A percentile compares a stretch with the other conserved stretches of the same genome.
Evolutionary conservation across 2,888 invertebrate species (phyloP).

Genomic region (Prosapia bicincta): DNA sequence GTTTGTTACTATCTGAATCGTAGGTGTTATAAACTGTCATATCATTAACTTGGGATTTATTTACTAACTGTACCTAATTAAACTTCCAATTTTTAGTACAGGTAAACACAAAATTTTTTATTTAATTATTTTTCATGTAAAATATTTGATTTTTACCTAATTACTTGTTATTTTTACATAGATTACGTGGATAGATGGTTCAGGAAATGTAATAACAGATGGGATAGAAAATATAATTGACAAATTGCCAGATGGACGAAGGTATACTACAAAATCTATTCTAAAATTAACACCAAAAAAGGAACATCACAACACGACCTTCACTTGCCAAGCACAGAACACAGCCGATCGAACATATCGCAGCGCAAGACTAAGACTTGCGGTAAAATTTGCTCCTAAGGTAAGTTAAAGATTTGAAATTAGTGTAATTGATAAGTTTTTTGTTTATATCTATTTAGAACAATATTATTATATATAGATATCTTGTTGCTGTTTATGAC

Average conservation of each 20-base stretch:
- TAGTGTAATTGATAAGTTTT: too few relatives aligned
- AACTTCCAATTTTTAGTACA: too few relatives aligned
- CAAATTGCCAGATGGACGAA: conserved; percentile 68
- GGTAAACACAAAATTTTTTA: too few relatives aligned
- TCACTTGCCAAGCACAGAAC: conserved; percentile 91
- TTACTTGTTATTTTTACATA: conserved; percentile 41
- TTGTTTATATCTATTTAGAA: too few relatives aligned
- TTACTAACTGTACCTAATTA: too few relatives aligned
- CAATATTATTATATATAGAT: too few relatives aligned
- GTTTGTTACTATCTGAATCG: too few relatives aligned
- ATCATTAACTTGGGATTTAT: too few relatives aligned
- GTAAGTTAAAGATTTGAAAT: too few relatives aligned
- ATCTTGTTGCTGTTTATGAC: too few relatives aligned
- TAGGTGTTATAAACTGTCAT: too few relatives aligned
- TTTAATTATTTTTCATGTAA: too few relatives aligned
- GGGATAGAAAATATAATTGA: conserved; percentile 76
- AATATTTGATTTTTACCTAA: neutral
- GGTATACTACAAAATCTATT: conserved; percentile 80
- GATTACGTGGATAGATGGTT: conserved; percentile 92
- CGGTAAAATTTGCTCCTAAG: conserved; percentile 91
- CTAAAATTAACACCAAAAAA: conserved; percentile 81
- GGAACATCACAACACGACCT: conserved; percentile 85
- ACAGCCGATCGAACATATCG: conserved; percentile 84
- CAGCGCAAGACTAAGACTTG: conserved; percentile 73
- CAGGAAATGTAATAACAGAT: conserved; percentile 76